phyloP scores from a whole-genome alignment of 1,140 invertebrate genomes.

The Micrasema minimum region DNA sequence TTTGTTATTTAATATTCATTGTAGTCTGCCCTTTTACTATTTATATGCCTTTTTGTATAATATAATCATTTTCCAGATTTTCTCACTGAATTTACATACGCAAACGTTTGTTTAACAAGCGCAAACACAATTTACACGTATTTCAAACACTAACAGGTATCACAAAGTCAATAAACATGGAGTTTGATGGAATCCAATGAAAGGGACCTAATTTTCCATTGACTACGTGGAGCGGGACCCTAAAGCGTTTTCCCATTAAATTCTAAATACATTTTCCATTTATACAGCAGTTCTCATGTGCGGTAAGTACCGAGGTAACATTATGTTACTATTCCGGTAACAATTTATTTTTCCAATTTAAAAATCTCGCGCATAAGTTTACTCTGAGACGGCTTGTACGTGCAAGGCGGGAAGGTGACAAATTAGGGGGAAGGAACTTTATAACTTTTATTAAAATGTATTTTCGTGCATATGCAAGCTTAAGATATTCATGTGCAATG shows the following conservation, averaged over 20 bases:
- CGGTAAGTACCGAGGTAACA: neutral
- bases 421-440: neutral
- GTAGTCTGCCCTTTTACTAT: too few species aligned
- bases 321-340: constrained; percentile 50
- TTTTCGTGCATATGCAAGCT: too few species aligned
- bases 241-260: constrained; percentile 27
- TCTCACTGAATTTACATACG: too few species aligned
- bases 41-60: too few species aligned
- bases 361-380: constrained; percentile 50
- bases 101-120: neutral
- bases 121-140: neutral
- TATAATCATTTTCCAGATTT: too few species aligned
- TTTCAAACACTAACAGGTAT: neutral
- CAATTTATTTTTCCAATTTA: constrained; percentile 55
- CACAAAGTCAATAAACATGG: constrained; percentile 1
- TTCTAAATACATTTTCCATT: constrained; percentile 20
- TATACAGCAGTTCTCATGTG: constrained; percentile 24
- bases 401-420: neutral
- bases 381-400: constrained; percentile 16
- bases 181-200: neutral
- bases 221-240: neutral
- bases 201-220: constrained; percentile 24
- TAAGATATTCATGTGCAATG: too few species aligned
- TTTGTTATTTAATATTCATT: too few species aligned
- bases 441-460: too few species aligned